Evolutionary conservation across 2,797 vertebrate species (phyloP).

Genomic region (Meriones psammophilus): DNA sequence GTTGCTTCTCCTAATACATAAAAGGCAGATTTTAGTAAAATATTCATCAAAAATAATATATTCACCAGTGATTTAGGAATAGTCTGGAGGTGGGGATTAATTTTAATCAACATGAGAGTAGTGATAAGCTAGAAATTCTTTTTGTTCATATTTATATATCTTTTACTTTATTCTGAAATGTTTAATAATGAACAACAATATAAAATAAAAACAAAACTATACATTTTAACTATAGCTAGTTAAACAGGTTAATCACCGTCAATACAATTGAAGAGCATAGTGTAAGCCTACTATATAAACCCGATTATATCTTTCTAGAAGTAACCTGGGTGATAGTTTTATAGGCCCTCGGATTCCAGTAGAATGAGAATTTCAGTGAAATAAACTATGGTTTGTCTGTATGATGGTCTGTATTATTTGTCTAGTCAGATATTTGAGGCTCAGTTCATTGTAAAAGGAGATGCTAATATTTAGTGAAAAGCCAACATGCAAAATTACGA

Average conservation of each 20-base stretch:
- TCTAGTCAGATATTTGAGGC: neutral
- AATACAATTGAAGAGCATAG: neutral
- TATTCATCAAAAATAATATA: neutral
- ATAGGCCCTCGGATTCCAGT: neutral
- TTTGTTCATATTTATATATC: neutral
- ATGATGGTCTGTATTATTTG: neutral
- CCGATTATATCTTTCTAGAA: neutral
- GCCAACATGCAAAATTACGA: neutral
- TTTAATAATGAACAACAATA: neutral
- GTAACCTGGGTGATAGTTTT: neutral
- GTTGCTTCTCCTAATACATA: slow-evolving; percentile 20
- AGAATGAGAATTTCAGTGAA: neutral
- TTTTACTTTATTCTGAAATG: slow-evolving; percentile 43
- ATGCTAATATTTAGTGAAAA: neutral
- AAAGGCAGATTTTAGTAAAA: slow-evolving; percentile 11
- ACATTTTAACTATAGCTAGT: neutral
- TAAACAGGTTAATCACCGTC: neutral
- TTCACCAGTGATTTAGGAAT: neutral
- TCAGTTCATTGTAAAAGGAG: neutral
- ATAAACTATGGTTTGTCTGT: neutral
- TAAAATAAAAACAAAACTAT: neutral
- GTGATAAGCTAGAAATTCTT: slow-evolving; percentile 18
- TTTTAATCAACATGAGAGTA: slow-evolving; percentile 53
- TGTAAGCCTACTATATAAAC: neutral
- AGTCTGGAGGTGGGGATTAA: neutral